phyloP scores from a whole-genome alignment of 2,888 invertebrate genomes.

The Acleris emargana region DNA sequence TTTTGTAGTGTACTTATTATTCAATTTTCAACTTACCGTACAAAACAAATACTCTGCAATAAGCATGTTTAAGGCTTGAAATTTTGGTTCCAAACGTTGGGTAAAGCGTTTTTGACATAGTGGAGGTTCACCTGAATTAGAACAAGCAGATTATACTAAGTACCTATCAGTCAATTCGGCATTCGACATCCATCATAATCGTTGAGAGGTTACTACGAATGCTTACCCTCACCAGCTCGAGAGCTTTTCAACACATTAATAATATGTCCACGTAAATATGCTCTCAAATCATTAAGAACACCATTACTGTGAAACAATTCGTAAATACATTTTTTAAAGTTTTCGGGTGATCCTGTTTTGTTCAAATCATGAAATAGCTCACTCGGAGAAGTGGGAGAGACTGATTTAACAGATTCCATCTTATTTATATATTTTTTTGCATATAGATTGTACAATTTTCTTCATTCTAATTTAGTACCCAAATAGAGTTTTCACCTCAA shows the following conservation, averaged over 20 bases:
- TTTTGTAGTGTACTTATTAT: background rate
- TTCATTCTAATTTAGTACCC: constrained; percentile 44
- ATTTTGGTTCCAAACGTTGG: constrained; percentile 74
- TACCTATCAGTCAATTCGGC: background rate
- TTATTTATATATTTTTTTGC: constrained; percentile 42
- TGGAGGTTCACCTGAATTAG: constrained; percentile 59
- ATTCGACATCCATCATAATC: background rate
- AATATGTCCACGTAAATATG: constrained; percentile 84
- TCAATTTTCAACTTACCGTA: constrained; percentile 55
- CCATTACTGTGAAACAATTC: constrained; percentile 85
- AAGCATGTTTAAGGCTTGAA: constrained; percentile 85
- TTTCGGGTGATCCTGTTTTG: constrained; percentile 63
- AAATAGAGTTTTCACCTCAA: constrained; percentile 53
- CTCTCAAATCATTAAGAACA: constrained; percentile 81
- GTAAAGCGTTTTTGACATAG: constrained; percentile 66
- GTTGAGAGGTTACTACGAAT: background rate
- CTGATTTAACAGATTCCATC: constrained; percentile 53
- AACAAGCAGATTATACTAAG: constrained; percentile 33
- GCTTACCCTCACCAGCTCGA: constrained; percentile 56
- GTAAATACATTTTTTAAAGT: constrained; percentile 83
- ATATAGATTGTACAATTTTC: constrained; percentile 27
- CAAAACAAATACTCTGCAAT: constrained; percentile 84
- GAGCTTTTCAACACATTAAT: constrained; percentile 81
- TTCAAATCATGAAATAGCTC: constrained; percentile 44
- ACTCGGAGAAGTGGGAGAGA: constrained; percentile 35